phyloP scores from a whole-genome alignment of 2,888 invertebrate genomes.

The Nephrotoma appendiculata region DNA sequence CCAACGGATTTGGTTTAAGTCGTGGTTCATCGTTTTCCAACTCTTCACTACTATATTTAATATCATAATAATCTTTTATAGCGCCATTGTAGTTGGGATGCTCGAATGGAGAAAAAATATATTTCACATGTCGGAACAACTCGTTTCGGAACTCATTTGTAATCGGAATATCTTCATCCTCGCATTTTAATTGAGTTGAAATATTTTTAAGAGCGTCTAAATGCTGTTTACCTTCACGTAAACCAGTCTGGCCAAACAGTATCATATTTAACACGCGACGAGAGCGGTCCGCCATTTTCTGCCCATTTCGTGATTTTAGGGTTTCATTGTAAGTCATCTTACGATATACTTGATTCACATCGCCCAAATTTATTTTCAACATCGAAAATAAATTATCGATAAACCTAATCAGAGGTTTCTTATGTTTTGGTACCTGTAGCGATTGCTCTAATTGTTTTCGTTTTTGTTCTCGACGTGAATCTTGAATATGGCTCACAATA shows the following conservation, averaged over 20 bases:
- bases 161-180: conserved; percentile 23
- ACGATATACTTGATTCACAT: conserved; percentile 34
- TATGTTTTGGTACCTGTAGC: conserved; percentile 24
- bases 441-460: conserved; percentile 18
- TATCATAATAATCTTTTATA: conserved; percentile 19
- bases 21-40: background rate
- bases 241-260: conserved; percentile 42
- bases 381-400: conserved; percentile 23
- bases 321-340: conserved; percentile 34
- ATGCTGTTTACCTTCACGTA: conserved; percentile 36
- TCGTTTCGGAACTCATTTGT: conserved; percentile 32
- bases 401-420: conserved; percentile 24
- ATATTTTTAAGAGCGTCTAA: conserved; percentile 32
- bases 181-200: conserved; percentile 24
- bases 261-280: conserved; percentile 41
- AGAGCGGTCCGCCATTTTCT: conserved; percentile 33
- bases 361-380: conserved; percentile 33
- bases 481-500: conserved; percentile 30
- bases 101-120: conserved; percentile 35
- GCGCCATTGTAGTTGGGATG: conserved; percentile 25
- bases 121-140: conserved; percentile 37
- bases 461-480: conserved; percentile 18
- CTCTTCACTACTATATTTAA: conserved; percentile 12
- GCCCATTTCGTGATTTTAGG: conserved; percentile 31
- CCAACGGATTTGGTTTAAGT: background rate